Percentiles rank a stretch among this genome's conserved stretches.
These are phyloP conservation scores for Ennomos fuscantarius DNA, from an alignment of 2,888 invertebrate species.

Conservation along the genomic window DNA sequence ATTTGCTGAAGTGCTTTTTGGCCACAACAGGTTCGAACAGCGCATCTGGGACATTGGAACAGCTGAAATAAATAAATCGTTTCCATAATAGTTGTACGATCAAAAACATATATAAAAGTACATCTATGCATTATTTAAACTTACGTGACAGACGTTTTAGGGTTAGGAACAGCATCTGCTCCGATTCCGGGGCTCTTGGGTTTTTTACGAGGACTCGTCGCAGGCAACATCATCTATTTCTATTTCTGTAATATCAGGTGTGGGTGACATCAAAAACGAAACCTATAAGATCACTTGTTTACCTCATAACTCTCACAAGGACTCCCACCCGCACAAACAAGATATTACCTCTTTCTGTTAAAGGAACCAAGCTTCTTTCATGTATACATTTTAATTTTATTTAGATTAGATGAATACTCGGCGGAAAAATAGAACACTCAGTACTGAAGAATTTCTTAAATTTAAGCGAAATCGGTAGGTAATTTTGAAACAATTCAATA, in stretches of 20 bases:
- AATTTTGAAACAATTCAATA: too few species aligned
- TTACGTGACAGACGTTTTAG: conserved; percentile 76
- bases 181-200: conserved; percentile 58
- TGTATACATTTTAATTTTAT: too few species aligned
- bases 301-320: conserved; percentile 20
- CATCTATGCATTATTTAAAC: conserved; percentile 39
- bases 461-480: too few species aligned
- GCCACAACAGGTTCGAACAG: conserved; percentile 86
- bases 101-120: too few species aligned
- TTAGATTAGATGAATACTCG: too few species aligned
- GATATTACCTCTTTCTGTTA: too few species aligned
- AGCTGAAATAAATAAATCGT: conserved; percentile 67
- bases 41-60: conserved; percentile 87
- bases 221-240: conserved; percentile 51
- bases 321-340: not conserved
- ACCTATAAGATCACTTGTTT: conserved; percentile 39
- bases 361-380: too few species aligned
- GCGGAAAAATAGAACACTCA: too few species aligned
- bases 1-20: conserved; percentile 88
- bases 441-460: too few species aligned
- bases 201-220: conserved; percentile 61
- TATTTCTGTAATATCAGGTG: conserved; percentile 9
- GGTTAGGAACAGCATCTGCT: conserved; percentile 55
- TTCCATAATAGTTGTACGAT: too few species aligned
- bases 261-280: conserved; percentile 11